A percentile compares a stretch with the other conserved stretches of the same genome.
These are phyloP conservation scores for Dryomyza anilis DNA, from an alignment of 2,888 invertebrate genomes.

Conservation along the genomic window DNA sequence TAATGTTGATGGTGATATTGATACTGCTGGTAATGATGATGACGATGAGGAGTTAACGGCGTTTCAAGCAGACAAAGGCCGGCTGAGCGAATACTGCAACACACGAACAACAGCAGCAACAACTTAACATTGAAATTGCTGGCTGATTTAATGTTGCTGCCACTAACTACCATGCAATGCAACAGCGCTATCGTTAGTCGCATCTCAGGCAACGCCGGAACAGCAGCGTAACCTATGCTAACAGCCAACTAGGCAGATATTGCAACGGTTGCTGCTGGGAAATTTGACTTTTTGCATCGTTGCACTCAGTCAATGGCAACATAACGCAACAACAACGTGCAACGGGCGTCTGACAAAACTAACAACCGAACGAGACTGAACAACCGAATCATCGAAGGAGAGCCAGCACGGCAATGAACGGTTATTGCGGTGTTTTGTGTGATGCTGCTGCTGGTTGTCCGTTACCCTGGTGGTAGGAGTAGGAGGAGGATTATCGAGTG, in stretches of 20 bases:
- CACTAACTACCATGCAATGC: slow-evolving; percentile 4
- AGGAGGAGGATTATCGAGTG: too few relatives aligned
- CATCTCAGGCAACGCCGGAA: background rate
- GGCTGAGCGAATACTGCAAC: too few relatives aligned
- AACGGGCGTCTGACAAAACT: background rate
- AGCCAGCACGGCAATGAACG: background rate
- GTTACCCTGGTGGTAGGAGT: background rate
- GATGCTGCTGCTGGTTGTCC: background rate
- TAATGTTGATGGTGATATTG: too few relatives aligned
- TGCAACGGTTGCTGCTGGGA: slow-evolving; percentile 3
- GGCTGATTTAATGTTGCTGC: background rate
- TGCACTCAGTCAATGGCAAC: slow-evolving; percentile 27
- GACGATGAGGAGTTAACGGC: too few relatives aligned
- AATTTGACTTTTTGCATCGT: slow-evolving; percentile 31
- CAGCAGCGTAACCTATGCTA: background rate
- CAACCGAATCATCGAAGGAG: background rate
- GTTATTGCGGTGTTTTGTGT: background rate
- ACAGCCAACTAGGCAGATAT: too few relatives aligned
- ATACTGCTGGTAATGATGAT: too few relatives aligned
- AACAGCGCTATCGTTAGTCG: slow-evolving; percentile 7
- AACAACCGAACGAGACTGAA: background rate
- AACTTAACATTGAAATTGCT: slow-evolving; percentile 3
- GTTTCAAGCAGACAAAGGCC: too few relatives aligned
- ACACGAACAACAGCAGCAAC: background rate
- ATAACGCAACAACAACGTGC: background rate